phyloP scores from a whole-genome alignment of 2,888 invertebrate genomes.

The Sisyra nigra region DNA sequence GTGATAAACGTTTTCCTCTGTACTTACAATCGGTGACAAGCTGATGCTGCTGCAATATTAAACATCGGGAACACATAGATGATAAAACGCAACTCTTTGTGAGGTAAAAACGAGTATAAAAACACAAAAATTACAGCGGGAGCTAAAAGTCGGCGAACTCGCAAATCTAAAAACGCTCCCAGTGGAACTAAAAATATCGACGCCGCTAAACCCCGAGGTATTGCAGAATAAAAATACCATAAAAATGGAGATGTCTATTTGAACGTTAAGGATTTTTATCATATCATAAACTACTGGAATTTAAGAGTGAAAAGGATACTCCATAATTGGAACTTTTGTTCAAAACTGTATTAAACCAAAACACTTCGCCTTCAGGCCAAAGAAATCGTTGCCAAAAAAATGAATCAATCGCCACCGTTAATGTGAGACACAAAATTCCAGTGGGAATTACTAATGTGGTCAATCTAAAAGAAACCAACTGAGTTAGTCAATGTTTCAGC shows the following conservation, averaged over 20 bases:
- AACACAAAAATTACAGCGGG: constrained; percentile 67
- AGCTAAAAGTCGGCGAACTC: constrained; percentile 49
- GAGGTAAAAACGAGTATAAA: constrained; percentile 89
- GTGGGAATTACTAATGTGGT: constrained; percentile 56
- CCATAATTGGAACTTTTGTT: constrained; percentile 96
- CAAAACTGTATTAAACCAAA: constrained; percentile 86
- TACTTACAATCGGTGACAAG: constrained; percentile 78
- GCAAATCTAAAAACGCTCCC: constrained; percentile 54
- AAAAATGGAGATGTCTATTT: constrained; percentile 77
- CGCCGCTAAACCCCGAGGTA: constrained; percentile 79
- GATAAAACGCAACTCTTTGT: constrained; percentile 95
- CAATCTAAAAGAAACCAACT: constrained; percentile 34
- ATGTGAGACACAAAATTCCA: constrained; percentile 44
- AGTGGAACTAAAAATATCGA: constrained; percentile 66
- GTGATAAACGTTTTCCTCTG: no score
- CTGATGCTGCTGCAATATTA: constrained; percentile 76
- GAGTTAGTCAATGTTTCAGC: not conserved
- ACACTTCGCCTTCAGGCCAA: constrained; percentile 97
- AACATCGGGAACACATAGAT: constrained; percentile 93
- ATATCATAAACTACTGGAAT: no score
- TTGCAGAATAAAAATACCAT: constrained; percentile 97
- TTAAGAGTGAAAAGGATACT: constrained; percentile 56
- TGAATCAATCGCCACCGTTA: constrained; percentile 75
- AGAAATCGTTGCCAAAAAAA: constrained; percentile 78
- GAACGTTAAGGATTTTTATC: constrained; percentile 24